A percentile compares a stretch with the other conserved stretches of the same genome.
Evolutionary conservation across 2,797 vertebrate species (phyloP).

Genomic region (Smutsia temminckii): DNA sequence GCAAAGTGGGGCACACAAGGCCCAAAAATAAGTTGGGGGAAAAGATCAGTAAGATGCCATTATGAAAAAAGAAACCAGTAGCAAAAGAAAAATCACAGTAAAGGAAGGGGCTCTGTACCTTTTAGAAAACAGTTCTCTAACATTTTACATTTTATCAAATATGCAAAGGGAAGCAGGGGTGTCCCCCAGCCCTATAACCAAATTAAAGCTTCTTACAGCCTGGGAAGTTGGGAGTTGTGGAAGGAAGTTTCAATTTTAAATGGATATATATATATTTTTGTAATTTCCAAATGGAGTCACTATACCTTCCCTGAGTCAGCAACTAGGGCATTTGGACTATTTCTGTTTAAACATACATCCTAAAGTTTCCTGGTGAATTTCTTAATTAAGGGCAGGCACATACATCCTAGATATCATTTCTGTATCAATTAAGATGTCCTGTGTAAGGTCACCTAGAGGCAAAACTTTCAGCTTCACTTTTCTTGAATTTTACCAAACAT

Average conservation of each 20-base stretch:
- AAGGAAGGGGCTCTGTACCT: neutral
- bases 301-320: neutral
- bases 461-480: constrained; percentile 46
- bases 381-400: neutral
- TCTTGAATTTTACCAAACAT: constrained; percentile 39
- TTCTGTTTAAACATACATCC: constrained; percentile 15
- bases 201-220: constrained; percentile 35
- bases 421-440: neutral
- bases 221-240: constrained; percentile 54
- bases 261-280: constrained; percentile 22
- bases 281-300: constrained; percentile 47
- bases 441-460: constrained; percentile 28
- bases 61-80: constrained; percentile 40
- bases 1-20: neutral
- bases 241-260: constrained; percentile 61
- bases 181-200: neutral
- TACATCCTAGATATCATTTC: neutral
- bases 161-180: neutral
- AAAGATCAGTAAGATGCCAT: neutral
- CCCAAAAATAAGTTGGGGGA: neutral
- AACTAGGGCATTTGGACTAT: neutral
- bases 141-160: neutral
- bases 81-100: constrained; percentile 37
- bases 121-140: constrained; percentile 14
- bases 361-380: neutral